Conservation (phyloP, 2,888 invertebrate genomes). For the Phyllotreta striolata region DNA sequence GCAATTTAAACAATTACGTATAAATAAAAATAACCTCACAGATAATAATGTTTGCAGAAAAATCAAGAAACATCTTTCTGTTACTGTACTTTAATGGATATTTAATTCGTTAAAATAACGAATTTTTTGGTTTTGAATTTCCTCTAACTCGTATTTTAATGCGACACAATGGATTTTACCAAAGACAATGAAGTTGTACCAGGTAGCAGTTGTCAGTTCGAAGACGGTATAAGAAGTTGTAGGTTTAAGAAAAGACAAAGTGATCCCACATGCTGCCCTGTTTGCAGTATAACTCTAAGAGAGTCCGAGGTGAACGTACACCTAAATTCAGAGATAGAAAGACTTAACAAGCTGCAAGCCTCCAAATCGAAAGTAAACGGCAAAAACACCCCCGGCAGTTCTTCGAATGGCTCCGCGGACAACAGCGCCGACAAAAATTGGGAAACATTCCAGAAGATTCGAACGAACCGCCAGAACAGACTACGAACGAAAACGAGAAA, state of each 20-base stretch:
- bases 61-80: constrained; percentile 40
- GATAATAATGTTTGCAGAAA: constrained; percentile 32
- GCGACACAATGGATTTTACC: constrained; percentile 47
- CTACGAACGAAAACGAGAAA: constrained; percentile 73
- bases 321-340: constrained; percentile 80
- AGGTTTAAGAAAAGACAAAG: constrained; percentile 69
- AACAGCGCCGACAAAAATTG: constrained; percentile 68
- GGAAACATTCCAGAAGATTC: constrained; percentile 79
- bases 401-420: constrained; percentile 57
- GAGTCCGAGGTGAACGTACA: constrained; percentile 86
- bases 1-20: background rate
- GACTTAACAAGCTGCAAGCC: constrained; percentile 67
- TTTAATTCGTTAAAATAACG: constrained; percentile 4
- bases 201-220: constrained; percentile 48
- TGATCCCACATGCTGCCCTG: constrained; percentile 84
- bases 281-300: constrained; percentile 85
- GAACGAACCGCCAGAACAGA: constrained; percentile 75
- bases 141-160: constrained; percentile 36
- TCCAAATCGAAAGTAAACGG: constrained; percentile 55
- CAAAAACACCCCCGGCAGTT: constrained; percentile 62
- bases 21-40: constrained; percentile 21
- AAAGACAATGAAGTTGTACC: constrained; percentile 46
- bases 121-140: constrained; percentile 20
- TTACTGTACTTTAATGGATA: constrained; percentile 30
- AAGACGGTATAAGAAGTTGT: constrained; percentile 58